These are phyloP conservation scores for Eublepharis macularius DNA, from an alignment of 2,113 vertebrate genomes.

Conservation along the genomic window DNA sequence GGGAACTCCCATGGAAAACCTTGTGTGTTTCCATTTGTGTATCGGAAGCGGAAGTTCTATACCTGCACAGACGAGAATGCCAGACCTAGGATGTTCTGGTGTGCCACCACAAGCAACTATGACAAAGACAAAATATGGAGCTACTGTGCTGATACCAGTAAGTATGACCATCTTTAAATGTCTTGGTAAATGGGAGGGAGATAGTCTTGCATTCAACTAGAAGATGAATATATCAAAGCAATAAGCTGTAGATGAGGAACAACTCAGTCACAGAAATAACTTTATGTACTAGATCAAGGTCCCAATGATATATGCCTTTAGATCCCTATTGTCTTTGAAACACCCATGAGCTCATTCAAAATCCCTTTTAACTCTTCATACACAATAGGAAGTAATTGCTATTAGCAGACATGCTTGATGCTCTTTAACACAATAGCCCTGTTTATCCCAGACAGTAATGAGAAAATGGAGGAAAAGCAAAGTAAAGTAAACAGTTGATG, in stretches of 20 bases:
- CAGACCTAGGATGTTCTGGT: constrained; percentile 1
- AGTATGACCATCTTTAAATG: background rate
- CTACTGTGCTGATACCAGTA: constrained; percentile 12
- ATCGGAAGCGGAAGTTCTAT: background rate
- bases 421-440: no score
- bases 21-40: constrained; percentile 6
- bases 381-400: no score
- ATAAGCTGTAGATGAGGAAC: background rate
- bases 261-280: background rate
- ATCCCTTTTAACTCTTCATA: no score
- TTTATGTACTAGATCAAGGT: no score
- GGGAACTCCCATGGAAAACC: background rate
- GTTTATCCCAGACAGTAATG: no score
- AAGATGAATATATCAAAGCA: background rate
- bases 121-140: background rate
- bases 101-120: background rate
- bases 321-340: no score
- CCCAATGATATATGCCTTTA: no score
- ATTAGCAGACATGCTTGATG: no score
- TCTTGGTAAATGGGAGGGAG: background rate
- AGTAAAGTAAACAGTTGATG: no score
- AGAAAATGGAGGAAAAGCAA: no score
- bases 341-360: no score
- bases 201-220: background rate
- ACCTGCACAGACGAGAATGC: background rate